Evolutionary conservation across 2,888 invertebrate species (phyloP).

Genomic region (Desoria tigrina): DNA sequence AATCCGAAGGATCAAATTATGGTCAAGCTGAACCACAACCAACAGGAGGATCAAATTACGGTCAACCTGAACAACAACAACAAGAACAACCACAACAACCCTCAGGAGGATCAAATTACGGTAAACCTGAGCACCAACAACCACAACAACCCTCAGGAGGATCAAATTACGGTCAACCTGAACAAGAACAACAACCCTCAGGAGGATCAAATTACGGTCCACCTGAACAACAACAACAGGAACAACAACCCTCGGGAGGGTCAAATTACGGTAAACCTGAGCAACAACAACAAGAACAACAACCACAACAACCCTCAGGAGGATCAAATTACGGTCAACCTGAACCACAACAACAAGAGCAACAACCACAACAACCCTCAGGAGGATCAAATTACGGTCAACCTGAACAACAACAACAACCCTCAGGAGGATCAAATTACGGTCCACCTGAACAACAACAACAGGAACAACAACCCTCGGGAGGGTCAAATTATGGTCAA

Average conservation of each 20-base stretch:
- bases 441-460: no score
- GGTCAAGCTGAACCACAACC: not conserved
- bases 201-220: not conserved
- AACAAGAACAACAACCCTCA: not conserved
- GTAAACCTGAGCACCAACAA: not conserved
- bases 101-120: no score
- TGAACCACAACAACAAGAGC: not conserved
- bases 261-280: not conserved
- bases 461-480: no score
- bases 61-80: not conserved
- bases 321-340: not conserved
- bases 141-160: not conserved
- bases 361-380: not conserved
- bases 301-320: not conserved
- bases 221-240: no score
- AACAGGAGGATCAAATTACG: not conserved
- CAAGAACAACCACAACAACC: not conserved
- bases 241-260: not conserved
- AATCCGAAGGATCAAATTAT: not conserved
- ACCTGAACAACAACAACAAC: not conserved
- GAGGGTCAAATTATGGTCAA: no score
- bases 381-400: not conserved
- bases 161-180: not conserved
- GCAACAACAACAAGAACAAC: no score
- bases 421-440: not conserved